Evolutionary conservation across 1,140 invertebrate species (phyloP).

Genomic region (Phymorhynchus buccinoides): DNA sequence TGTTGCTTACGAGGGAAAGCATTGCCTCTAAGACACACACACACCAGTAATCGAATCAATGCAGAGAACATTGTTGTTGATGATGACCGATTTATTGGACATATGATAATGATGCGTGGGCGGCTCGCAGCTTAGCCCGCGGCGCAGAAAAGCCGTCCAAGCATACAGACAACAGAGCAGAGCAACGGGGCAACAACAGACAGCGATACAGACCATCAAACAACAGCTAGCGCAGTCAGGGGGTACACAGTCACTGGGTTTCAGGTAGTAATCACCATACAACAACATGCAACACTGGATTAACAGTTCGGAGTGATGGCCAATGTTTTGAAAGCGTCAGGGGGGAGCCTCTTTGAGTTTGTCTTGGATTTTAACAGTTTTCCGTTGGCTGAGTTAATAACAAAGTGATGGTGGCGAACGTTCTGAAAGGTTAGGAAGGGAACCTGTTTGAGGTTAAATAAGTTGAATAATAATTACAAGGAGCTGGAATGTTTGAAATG

Average conservation of each 20-base stretch:
- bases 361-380: too few relatives aligned
- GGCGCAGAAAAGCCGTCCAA: neutral
- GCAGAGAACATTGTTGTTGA: too few relatives aligned
- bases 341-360: too few relatives aligned
- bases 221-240: neutral
- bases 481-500: too few relatives aligned
- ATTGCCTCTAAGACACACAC: neutral
- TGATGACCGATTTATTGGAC: neutral
- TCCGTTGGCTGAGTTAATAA: too few relatives aligned
- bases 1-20: too few relatives aligned
- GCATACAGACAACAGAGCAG: neutral
- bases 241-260: neutral
- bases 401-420: too few relatives aligned
- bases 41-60: neutral
- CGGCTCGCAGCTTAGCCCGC: neutral
- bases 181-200: neutral
- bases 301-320: too few relatives aligned
- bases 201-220: neutral
- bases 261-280: neutral
- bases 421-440: too few relatives aligned
- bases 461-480: too few relatives aligned
- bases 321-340: too few relatives aligned
- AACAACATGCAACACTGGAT: neutral
- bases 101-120: neutral
- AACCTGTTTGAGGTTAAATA: too few relatives aligned